Base-by-base conservation (phyloP, 1,140 invertebrate genomes). In the Asbolus verrucosus region DNA sequence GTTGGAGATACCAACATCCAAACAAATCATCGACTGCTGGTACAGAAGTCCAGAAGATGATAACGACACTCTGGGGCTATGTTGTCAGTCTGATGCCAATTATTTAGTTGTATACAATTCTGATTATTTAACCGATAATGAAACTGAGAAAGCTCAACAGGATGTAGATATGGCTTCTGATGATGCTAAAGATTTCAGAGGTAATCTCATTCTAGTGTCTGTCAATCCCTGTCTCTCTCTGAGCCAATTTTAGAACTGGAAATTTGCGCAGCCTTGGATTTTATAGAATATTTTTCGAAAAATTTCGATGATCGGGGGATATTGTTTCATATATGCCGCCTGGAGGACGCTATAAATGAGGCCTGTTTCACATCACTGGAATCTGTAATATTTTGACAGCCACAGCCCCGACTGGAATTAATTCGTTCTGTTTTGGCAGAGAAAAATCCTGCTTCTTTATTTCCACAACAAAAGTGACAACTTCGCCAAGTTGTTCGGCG, bases 401-500 rank as follows among this genome's bases (percentile, higher is more conserved):
- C 24, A 27, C 59, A 36, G 16, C 24, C 36, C 18, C 3, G 3
- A 33, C 18, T 30, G 30, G 16, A 19, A 54, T 54, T 65, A 13
- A 6, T 24, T 30, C 9, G 62, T 24, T n/a, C 5, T 54, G 36
- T 60, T 30, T 38, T 69, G 70, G 59, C 62, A 77, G 76, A 50
- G 68, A 24, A 76, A 75, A 33, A 41, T 68, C 0, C 14, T 77
- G n/a, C 50, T 72, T 8, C 39, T 77, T 0, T 77, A 76, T 54
- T 43, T 77, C 6, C 74, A 77, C 59, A 76, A 76, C 27, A 69
- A 70, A 8, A 46, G 50, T 15, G 69, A 76, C 38, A 14, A 30
- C 5, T 77, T 77, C 65, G 62, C 68, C 6, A 38, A 72, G 24
- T 70, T 69, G 24, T 73, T 76, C 38, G 63, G 38, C 11, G 8